phyloP scores from a whole-genome alignment of 2,888 invertebrate species.

The Torymus auratus region DNA sequence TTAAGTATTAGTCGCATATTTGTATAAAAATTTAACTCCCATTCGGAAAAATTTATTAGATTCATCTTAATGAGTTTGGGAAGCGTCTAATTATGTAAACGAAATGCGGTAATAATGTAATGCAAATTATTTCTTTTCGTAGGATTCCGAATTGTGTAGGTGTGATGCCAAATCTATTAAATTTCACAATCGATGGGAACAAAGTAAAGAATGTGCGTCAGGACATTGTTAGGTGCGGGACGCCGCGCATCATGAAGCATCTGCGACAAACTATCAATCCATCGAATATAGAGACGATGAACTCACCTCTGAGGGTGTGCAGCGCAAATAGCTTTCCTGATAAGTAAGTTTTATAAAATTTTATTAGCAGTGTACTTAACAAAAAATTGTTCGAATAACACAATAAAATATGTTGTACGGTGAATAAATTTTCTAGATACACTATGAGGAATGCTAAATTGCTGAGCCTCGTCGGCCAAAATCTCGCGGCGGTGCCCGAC shows the following conservation, averaged over 20 bases:
- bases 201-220: constrained; percentile 88
- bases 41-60: background rate
- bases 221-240: constrained; percentile 91
- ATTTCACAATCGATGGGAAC: constrained; percentile 91
- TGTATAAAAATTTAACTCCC: background rate
- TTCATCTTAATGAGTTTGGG: too few species aligned
- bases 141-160: constrained; percentile 85
- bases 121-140: constrained; percentile 59
- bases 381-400: too few species aligned
- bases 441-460: constrained; percentile 80
- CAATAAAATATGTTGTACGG: background rate
- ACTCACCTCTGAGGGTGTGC: constrained; percentile 68
- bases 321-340: constrained; percentile 77
- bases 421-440: constrained; percentile 75
- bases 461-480: constrained; percentile 82
- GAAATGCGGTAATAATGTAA: background rate
- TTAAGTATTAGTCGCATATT: background rate
- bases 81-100: too few species aligned
- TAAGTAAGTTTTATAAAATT: constrained; percentile 75
- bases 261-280: constrained; percentile 81
- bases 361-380: background rate
- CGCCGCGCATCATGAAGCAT: constrained; percentile 87
- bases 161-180: constrained; percentile 86
- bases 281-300: constrained; percentile 75
- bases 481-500: constrained; percentile 82